These are phyloP conservation scores for Trematomus bernacchii DNA, from an alignment of 2,797 vertebrate species.

Conservation along the genomic window DNA sequence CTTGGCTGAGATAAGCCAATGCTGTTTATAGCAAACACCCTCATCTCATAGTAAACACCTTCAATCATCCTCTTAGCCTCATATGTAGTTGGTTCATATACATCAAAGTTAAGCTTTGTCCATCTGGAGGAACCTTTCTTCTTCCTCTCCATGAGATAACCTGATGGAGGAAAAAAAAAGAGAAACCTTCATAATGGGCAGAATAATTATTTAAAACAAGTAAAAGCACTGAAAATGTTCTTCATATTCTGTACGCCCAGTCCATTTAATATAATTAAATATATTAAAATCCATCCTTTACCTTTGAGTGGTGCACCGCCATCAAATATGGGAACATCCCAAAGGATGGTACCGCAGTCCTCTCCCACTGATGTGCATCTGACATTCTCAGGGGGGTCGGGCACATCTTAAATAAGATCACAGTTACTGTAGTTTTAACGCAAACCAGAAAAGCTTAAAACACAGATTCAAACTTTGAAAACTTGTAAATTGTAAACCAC, in stretches of 20 bases:
- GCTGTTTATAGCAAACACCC: slow-evolving; percentile 91
- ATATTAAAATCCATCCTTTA: slow-evolving; percentile 45
- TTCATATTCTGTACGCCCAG: too few relatives aligned
- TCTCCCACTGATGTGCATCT: slow-evolving; percentile 89
- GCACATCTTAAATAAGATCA: slow-evolving; percentile 84
- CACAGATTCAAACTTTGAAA: neutral
- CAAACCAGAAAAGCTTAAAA: neutral
- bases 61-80: slow-evolving; percentile 95
- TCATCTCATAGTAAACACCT: slow-evolving; percentile 93
- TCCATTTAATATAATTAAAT: too few relatives aligned
- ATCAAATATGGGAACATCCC: slow-evolving; percentile 90
- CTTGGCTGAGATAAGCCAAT: slow-evolving; percentile 92
- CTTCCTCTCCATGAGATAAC: slow-evolving; percentile 94
- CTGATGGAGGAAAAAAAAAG: slow-evolving; percentile 65
- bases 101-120: slow-evolving; percentile 95
- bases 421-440: neutral
- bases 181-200: neutral
- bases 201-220: neutral
- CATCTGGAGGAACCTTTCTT: slow-evolving; percentile 94
- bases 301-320: slow-evolving; percentile 91
- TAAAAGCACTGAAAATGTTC: neutral
- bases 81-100: slow-evolving; percentile 84
- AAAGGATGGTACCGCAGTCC: slow-evolving; percentile 87
- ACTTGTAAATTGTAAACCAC: neutral
- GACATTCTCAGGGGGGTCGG: slow-evolving; percentile 90